Evolutionary conservation across 2,113 vertebrate species (phyloP), one percentile per base, ranked within the genome.

Genomic region (Synchiropus splendidus): DNA sequence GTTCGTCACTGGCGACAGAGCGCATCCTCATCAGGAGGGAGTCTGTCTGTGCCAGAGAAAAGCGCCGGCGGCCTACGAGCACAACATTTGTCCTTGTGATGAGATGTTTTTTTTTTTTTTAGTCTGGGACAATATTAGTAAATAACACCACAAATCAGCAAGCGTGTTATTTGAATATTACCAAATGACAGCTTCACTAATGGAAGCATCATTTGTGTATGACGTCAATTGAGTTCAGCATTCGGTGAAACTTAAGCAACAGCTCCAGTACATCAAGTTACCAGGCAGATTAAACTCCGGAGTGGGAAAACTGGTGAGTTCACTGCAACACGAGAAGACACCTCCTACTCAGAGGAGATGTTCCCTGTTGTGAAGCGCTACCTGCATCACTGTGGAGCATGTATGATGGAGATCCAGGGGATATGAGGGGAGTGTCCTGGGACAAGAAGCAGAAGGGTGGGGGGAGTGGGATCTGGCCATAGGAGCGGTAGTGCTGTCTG

Each of bases 1-100:
- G 92, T 52, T 97, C 95, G 16, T 97, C 92, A 10, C 85, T 93
- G 42, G 95, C 94, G 46, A 98, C 85, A 0, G 88, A 91, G 9
- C 90, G 90, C 92, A 99, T 96, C 60, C 86, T 85, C 78, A 86
- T 83, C 71, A 98, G 74, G 45, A 98, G 79, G 13, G 89, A 88
- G 70, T 99, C 95, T 1, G 89, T 89, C 37, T 89, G 91, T 41
- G 84, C 85, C 63, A 90, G 54, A 1, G 89, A 85, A 72, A 90
- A 87, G 48, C 88, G 89, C 11, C 87, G 86, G 31, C 87, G 75
- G 53, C 84, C 92, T 97, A 73, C 17, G 18, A 48, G 31, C 13
- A 49, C 12, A 47, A 42, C 0, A 45, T 15, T 2, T 12, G 10
- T 18, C 18, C 2, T 14, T 12, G 18, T 27, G 21, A 27, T 5